phyloP scores from a whole-genome alignment of 2,888 invertebrate genomes.

The Tachina lurida region DNA sequence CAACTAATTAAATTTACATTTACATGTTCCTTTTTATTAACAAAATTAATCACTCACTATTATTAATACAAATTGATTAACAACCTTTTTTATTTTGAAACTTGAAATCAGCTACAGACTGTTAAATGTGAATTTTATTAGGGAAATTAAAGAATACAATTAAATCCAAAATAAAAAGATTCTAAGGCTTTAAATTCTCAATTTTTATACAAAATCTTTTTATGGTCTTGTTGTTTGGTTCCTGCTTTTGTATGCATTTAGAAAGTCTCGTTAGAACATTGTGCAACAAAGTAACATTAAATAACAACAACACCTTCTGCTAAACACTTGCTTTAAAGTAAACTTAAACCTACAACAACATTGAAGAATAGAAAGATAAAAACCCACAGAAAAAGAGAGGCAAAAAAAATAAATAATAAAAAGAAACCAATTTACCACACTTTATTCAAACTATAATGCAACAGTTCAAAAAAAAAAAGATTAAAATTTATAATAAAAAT shows the following conservation, averaged over 20 bases:
- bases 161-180: neutral
- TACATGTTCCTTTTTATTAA: too few relatives aligned
- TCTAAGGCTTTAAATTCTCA: neutral
- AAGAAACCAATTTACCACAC: conserved; percentile 44
- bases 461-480: conserved; percentile 12
- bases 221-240: neutral
- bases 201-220: conserved; percentile 15
- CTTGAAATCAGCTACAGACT: neutral
- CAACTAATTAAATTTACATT: too few relatives aligned
- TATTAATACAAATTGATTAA: too few relatives aligned
- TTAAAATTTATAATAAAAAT: neutral
- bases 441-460: conserved; percentile 46
- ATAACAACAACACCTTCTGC: conserved; percentile 34
- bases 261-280: conserved; percentile 52
- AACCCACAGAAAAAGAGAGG: conserved; percentile 5
- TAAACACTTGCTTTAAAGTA: conserved; percentile 42
- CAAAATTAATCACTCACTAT: too few relatives aligned
- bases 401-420: neutral
- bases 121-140: neutral
- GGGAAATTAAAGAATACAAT: neutral
- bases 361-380: conserved; percentile 34
- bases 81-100: neutral
- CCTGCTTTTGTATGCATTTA: conserved; percentile 33
- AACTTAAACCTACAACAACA: neutral
- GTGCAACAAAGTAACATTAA: conserved; percentile 45